Base-by-base conservation (phyloP, 30 jellyfish, hydroid and myxozoan species). In the Sanderia malayensis region DNA sequence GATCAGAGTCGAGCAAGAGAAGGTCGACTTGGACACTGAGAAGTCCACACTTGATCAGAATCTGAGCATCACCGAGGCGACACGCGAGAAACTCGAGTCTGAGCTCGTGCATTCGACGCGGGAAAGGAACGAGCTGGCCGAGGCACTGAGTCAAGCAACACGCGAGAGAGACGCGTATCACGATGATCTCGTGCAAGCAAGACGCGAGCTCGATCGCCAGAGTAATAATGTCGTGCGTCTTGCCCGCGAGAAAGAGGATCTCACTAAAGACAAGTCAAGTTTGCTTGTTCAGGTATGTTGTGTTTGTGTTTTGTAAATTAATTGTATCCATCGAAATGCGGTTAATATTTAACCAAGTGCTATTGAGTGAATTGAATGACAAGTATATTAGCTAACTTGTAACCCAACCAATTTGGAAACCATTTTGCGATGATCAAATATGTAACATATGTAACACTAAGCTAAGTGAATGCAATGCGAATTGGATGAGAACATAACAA, bases 231-330 rank as follows among this genome's bases (percentile, higher is more conserved):
- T 93, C 47, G 88, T 76, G 21, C 96, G 99, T 32, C 84, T 93
- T 13, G 93, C 96, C 44, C 88, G 93, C 57, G 99, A 93, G 75
- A 93, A 93, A 55, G 99, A 93, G 58, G 99, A 93, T 46, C 86
- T 93, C 67, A 85, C 99, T 68, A 76, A 80, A 47, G 96, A 84
- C 59, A 93, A 86, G 65, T 80, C 99, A 4, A 95, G 78, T 62
- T 79, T 93, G 60, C 46, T 68, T 17, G 99, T 93, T 17, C 84
- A 69, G 23, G 52, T 37, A 37, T 37, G n/a, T n/a, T n/a, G n/a
- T n/a, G n/a, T n/a, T n/a, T n/a, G n/a, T n/a, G n/a, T n/a, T n/a
- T n/a, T n/a, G n/a, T n/a, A n/a, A n/a, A n/a, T n/a, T n/a, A n/a
- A n/a, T n/a, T n/a, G n/a, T n/a, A n/a, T n/a, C n/a, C n/a, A n/a